phyloP scores from a whole-genome alignment of 2,797 vertebrate genomes.

The Halcyon badia region DNA sequence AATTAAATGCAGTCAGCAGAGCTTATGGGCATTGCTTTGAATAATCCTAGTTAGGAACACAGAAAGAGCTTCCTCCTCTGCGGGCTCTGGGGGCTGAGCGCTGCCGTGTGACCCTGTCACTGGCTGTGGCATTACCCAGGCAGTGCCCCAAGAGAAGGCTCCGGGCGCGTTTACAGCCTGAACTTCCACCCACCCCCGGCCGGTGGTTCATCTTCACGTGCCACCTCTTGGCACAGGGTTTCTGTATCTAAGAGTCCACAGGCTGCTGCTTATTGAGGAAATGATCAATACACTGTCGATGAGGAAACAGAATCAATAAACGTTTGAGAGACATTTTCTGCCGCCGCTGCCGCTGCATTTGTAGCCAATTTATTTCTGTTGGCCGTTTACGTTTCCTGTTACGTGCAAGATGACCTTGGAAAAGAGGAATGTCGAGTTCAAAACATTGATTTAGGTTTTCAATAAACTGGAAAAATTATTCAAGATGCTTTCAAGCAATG shows the following conservation, averaged over 20 bases:
- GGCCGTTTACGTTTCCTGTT: background rate
- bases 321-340: background rate
- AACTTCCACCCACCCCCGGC: background rate
- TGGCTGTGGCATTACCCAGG: background rate
- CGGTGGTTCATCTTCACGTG: background rate
- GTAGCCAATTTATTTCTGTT: background rate
- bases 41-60: background rate
- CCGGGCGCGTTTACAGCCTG: rapidly evolving
- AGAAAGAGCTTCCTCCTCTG: background rate
- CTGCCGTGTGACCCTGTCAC: background rate
- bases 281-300: background rate
- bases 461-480: background rate
- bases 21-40: background rate
- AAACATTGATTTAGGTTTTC: background rate
- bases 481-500: background rate
- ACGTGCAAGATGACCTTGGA: background rate
- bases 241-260: background rate
- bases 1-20: background rate
- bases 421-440: background rate
- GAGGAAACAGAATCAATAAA: background rate
- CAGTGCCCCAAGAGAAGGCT: background rate
- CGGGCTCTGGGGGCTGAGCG: background rate
- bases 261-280: background rate
- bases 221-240: background rate
- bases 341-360: background rate